Base-by-base conservation (phyloP, 2,113 vertebrate species). In the Oenanthe oenanthe region DNA sequence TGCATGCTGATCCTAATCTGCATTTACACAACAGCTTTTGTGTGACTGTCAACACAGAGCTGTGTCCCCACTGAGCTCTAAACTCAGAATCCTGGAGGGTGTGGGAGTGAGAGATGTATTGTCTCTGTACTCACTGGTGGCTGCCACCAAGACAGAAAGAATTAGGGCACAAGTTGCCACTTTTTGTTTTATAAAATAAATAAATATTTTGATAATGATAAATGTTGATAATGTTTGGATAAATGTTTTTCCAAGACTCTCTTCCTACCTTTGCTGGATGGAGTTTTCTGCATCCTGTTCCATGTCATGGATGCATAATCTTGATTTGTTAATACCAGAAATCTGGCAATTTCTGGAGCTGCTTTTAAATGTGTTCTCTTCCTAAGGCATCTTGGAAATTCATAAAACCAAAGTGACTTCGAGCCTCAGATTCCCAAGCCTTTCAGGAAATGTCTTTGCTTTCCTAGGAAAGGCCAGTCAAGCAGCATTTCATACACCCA, bases 381-480 rank as follows among this genome's bases (percentile, higher is more conserved):
- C 54, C 56, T 80, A 32, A 47, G 5, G 13, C 21, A 38, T 28
- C 63, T 81, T 70, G 48, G 48, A 81, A 58, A 81, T 60, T 19
- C 19, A 48, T 43, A 67, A 65, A 72, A 8, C 10, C 21, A 6
- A 70, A 71, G 40, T 67, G 56, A 19, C 11, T 40, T 48, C 47
- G 65, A 56, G 18, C 34, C 19, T 70, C 12, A 21, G 8, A 42
- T 43, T 74, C 24, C 17, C 9, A 58, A 42, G 25, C 54, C 13
- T 34, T 47, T 73, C 65, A 79, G n/a, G 62, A 79, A 76, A 80
- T 29, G 24, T 47, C 47, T 88, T 88, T 89, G 19, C 28, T 92
- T 94, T 93, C 81, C 25, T 68, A 98, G 97, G 94, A 92, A 92
- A 97, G 91, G 31, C 50, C 50, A 29, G 67, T 98, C 50, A 95